Base-by-base conservation (phyloP, 2,113 vertebrate genomes). In the Tetraodon nigroviridis region DNA sequence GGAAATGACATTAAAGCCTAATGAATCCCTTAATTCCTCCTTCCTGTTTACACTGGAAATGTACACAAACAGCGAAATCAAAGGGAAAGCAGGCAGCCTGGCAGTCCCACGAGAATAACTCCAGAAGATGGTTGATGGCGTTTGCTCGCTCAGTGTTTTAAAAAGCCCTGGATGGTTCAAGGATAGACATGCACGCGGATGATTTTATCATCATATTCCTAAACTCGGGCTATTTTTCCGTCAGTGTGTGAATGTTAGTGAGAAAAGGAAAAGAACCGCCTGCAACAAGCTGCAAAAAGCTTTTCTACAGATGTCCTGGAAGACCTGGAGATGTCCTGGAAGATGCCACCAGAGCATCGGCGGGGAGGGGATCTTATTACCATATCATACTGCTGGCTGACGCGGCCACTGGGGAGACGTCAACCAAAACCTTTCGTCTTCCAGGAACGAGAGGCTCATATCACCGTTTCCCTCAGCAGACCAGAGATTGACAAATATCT, bases 21-120 rank as follows among this genome's bases (percentile, higher is more conserved):
- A 44, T 44, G 16, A 44, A 17, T 44, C 42, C 3, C 42, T 44
- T 44, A 16, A 44, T 44, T 44, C 14, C 42, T 44, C 14, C 16
- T 44, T 44, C 42, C 42, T 44, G 42, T 44, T 19, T 48, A 7
- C 8, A n/a, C n/a, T 48, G 46, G 17, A 48, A 48, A 19, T 48
- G n/a, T 48, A 48, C 48, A 66, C n/a, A 37, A 51, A 37, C 10
- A 37, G 11, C 24, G 18, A 13, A 63, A 49, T 24, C 32, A 37
- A 12, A 49, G 44, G 21, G 19, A 17, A n/a, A 19, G 3, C 11
- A 14, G 40, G 44, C 19, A 27, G 20, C 54, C 5, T 29, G 12
- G 22, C 16, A 50, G 19, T 11, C 48, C 14, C 12, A 10, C 20
- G 20, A 20, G 17, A 12, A 19, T 21, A 4, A 16, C 18, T 22